These are phyloP conservation scores for Conger conger DNA, from an alignment of 2,113 vertebrate species.

Conservation along the genomic window DNA sequence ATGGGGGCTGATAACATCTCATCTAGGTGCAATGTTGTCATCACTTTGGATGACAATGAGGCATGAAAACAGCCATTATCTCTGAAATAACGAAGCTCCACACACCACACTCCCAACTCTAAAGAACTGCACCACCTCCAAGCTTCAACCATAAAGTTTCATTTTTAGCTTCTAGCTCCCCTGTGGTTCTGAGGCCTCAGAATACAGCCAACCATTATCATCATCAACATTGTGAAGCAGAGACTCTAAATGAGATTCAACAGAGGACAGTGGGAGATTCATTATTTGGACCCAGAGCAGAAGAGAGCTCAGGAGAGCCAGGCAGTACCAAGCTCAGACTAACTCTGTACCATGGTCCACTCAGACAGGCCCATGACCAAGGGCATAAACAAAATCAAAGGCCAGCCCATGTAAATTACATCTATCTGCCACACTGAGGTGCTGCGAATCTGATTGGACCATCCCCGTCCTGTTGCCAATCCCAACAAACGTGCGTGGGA, in stretches of 20 bases:
- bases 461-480: neutral
- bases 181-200: neutral
- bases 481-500: neutral
- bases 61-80: constrained; percentile 34
- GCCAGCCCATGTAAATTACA: neutral
- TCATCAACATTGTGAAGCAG: neutral
- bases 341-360: neutral
- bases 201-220: too few relatives aligned
- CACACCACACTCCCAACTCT: neutral
- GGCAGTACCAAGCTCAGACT: neutral
- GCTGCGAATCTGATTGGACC: neutral
- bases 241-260: neutral
- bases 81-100: neutral
- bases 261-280: neutral
- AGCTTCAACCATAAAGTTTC: too few relatives aligned
- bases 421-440: too few relatives aligned
- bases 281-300: neutral
- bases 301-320: neutral
- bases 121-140: too few relatives aligned
- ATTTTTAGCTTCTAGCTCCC: too few relatives aligned
- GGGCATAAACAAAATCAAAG: neutral
- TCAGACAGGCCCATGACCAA: neutral
- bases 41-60: constrained; percentile 43
- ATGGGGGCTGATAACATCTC: neutral
- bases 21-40: neutral